These are phyloP conservation scores for Sphinx pinastri DNA, from an alignment of 2,888 invertebrate genomes.

Conservation along the genomic window DNA sequence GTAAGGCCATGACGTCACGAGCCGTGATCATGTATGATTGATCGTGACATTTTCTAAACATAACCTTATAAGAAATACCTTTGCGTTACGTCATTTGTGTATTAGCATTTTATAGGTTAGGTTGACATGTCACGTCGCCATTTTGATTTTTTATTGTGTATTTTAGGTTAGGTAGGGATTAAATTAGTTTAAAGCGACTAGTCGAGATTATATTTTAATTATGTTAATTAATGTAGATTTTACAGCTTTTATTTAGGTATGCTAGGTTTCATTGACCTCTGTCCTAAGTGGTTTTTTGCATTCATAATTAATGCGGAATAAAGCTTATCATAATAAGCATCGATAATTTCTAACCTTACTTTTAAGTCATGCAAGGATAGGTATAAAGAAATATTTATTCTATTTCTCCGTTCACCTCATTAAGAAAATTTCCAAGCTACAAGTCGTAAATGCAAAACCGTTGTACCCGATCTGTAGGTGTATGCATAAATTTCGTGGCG, in stretches of 20 bases:
- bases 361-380: too few relatives aligned
- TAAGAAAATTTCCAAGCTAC: neutral
- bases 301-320: neutral
- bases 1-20: constrained; percentile 21
- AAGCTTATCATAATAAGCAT: neutral
- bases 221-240: neutral
- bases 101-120: constrained; percentile 37
- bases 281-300: neutral
- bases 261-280: neutral
- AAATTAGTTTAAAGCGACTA: neutral
- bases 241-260: neutral
- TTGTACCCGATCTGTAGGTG: constrained; percentile 22
- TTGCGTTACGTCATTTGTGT: constrained; percentile 54
- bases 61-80: constrained; percentile 21
- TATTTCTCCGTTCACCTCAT: constrained; percentile 8
- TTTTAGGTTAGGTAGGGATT: constrained; percentile 28
- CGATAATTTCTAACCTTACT: too few relatives aligned
- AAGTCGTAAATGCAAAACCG: constrained; percentile 20
- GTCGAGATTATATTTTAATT: neutral
- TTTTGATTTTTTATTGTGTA: constrained; percentile 38
- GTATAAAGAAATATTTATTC: neutral
- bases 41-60: constrained; percentile 58
- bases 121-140: constrained; percentile 40
- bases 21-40: constrained; percentile 50
- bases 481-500: constrained; percentile 24